Evolutionary conservation across 2,888 invertebrate genomes (phyloP).

Genomic region (Chloroclysta siterata): DNA sequence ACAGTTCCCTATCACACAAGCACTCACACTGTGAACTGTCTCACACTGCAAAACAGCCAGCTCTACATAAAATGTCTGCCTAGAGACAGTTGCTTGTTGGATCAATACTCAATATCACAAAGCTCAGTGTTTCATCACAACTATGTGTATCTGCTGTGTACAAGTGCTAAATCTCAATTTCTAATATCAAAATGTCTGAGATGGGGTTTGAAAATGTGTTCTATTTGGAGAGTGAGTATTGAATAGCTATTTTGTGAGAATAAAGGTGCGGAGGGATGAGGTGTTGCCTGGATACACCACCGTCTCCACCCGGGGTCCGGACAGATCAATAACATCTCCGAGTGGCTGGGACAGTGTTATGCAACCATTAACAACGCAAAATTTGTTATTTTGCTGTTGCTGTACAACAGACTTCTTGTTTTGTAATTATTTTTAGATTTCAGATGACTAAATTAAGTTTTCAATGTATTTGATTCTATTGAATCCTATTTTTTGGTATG

Average conservation of each 20-base stretch:
- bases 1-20: slow-evolving; percentile 58
- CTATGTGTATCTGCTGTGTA: slow-evolving; percentile 65
- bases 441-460: background rate
- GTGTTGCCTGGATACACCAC: slow-evolving; percentile 80
- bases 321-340: slow-evolving; percentile 81
- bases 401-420: slow-evolving; percentile 26
- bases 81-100: slow-evolving; percentile 73
- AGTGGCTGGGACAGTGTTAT: slow-evolving; percentile 74
- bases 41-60: slow-evolving; percentile 54
- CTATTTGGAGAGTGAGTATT: slow-evolving; percentile 82
- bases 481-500: background rate
- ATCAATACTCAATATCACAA: slow-evolving; percentile 74
- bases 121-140: slow-evolving; percentile 60
- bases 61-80: slow-evolving; percentile 56
- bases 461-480: background rate
- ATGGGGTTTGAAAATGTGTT: slow-evolving; percentile 83
- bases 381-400: slow-evolving; percentile 43
- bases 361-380: slow-evolving; percentile 62
- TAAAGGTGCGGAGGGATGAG: slow-evolving; percentile 71
- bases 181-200: slow-evolving; percentile 71
- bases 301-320: slow-evolving; percentile 62
- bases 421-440: slow-evolving; percentile 9
- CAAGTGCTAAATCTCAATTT: slow-evolving; percentile 47
- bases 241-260: slow-evolving; percentile 57
- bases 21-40: slow-evolving; percentile 51